A percentile compares a stretch with the other conserved stretches of the same genome.
These are phyloP conservation scores for Rhyacophila evoluta DNA, from an alignment of 2,888 invertebrate genomes.

Conservation along the genomic window DNA sequence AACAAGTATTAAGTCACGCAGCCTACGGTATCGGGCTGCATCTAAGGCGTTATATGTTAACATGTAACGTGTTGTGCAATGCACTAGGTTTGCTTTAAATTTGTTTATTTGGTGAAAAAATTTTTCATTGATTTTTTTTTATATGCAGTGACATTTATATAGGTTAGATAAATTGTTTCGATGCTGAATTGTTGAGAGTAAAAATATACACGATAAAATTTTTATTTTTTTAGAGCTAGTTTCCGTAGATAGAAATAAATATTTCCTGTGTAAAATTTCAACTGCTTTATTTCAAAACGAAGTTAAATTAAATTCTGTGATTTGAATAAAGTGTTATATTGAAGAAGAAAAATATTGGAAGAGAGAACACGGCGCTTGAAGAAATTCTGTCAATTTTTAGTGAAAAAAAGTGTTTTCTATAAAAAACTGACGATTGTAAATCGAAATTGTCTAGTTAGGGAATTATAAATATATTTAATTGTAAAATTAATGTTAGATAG, in stretches of 20 bases:
- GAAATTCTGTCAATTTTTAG: background rate
- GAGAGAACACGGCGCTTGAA: background rate
- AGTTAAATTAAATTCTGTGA: background rate
- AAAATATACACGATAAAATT: too few species aligned
- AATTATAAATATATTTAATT: background rate
- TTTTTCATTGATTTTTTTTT: too few species aligned
- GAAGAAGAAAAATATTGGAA: too few species aligned
- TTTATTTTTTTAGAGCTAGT: background rate
- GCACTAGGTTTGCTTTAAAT: too few species aligned
- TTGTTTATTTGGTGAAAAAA: too few species aligned
- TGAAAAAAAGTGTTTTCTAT: background rate
- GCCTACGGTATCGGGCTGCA: too few species aligned
- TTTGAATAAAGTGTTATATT: background rate
- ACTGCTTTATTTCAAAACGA: background rate
- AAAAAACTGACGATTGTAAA: background rate
- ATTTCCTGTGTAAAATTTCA: background rate
- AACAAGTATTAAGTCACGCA: too few species aligned
- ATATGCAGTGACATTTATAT: too few species aligned
- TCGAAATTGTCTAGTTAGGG: background rate
- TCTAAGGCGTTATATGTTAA: too few species aligned
- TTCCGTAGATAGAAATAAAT: constrained; percentile 17
- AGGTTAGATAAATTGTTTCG: too few species aligned
- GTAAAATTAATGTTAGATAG: background rate
- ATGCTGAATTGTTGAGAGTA: too few species aligned
- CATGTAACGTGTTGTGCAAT: too few species aligned